Conservation (phyloP, 2,113 vertebrate genomes). For the Sander vitreus region DNA sequence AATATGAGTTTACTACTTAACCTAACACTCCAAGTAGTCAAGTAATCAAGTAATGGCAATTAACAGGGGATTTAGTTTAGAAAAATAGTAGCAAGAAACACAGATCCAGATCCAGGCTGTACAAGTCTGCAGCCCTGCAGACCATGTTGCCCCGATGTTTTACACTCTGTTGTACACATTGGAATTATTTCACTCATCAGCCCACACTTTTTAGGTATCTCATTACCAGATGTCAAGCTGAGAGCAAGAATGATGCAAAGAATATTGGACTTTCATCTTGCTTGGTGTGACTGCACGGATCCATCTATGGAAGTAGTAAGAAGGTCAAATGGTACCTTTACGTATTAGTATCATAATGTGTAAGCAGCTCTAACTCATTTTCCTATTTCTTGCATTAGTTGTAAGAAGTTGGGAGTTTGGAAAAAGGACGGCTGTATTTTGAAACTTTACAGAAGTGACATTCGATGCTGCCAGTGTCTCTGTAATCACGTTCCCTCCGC, state of each 20-base stretch:
- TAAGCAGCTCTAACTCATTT: conserved; percentile 48
- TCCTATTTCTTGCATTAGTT: conserved; percentile 22
- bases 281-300: conserved; percentile 50
- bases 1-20: conserved; percentile 28
- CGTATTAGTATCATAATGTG: conserved; percentile 46
- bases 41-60: not conserved
- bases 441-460: conserved; percentile 55
- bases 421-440: conserved; percentile 42
- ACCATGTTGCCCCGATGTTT: conserved; percentile 4
- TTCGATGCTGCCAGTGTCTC: conserved; percentile 53
- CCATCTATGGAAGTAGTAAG: conserved; percentile 32
- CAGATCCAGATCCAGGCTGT: not conserved
- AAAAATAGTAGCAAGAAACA: conserved; percentile 8
- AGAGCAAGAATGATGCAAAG: conserved; percentile 74
- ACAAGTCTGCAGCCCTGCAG: not conserved
- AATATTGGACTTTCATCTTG: conserved; percentile 72
- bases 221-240: conserved; percentile 58
- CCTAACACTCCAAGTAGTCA: not conserved
- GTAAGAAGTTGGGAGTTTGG: conserved; percentile 27
- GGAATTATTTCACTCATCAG: conserved; percentile 40
- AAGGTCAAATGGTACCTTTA: conserved; percentile 62
- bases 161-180: conserved; percentile 27
- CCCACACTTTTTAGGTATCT: conserved; percentile 53
- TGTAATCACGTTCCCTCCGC: conserved; percentile 64
- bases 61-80: conserved; percentile 19